Evolutionary conservation across 2,113 vertebrate species (phyloP).

Genomic region (Tauraco erythrolophus): DNA sequence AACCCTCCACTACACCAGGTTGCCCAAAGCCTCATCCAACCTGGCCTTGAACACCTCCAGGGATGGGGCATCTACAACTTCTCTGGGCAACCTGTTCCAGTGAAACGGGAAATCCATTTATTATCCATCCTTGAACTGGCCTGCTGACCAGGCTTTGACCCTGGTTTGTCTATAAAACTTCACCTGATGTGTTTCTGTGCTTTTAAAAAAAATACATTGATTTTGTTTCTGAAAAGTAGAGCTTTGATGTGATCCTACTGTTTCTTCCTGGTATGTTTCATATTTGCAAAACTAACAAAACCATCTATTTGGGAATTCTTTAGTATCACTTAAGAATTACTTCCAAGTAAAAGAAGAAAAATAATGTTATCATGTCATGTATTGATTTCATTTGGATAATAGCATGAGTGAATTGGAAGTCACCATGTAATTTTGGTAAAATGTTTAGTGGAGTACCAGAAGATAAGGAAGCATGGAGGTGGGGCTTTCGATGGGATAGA

Average conservation of each 20-base stretch:
- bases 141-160: not conserved
- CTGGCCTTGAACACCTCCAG: too few relatives aligned
- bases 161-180: not conserved
- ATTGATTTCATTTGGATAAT: not conserved
- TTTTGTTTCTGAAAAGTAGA: not conserved
- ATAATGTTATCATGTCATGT: not conserved
- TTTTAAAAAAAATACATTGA: not conserved
- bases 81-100: too few relatives aligned
- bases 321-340: not conserved
- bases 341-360: not conserved
- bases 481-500: not conserved
- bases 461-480: not conserved
- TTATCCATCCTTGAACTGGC: not conserved
- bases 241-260: not conserved
- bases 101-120: not conserved
- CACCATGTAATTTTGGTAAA: not conserved
- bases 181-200: not conserved
- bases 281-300: not conserved
- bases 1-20: too few relatives aligned
- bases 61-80: too few relatives aligned
- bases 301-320: not conserved
- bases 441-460: not conserved
- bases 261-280: not conserved
- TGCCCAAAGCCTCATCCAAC: too few relatives aligned
- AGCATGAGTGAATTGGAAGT: not conserved